These are phyloP conservation scores for Lamellibrachia satsuma DNA, from an alignment of 2,888 invertebrate species.

Conservation along the genomic window DNA sequence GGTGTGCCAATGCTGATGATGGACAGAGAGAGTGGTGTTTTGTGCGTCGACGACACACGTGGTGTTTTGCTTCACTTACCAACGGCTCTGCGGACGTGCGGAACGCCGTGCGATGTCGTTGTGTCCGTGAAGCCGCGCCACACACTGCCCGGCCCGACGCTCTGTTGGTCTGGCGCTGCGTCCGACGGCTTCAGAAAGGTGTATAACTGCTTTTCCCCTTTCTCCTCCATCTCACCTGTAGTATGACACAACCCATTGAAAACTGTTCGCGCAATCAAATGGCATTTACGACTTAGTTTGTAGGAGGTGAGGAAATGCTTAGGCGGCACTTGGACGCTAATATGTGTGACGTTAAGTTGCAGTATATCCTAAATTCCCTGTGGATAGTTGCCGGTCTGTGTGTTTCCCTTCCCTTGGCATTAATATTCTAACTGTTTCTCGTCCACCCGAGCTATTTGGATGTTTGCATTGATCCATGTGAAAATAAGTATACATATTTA, in stretches of 20 bases:
- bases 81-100: not conserved
- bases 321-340: too few species aligned
- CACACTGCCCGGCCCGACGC: not conserved
- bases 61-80: not conserved
- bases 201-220: not conserved
- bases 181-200: not conserved
- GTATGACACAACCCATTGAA: not conserved
- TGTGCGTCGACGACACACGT: not conserved
- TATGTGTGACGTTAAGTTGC: too few species aligned
- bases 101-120: constrained; percentile 10
- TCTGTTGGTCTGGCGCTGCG: not conserved
- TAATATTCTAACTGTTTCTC: too few species aligned
- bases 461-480: too few species aligned
- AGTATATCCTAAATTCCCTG: too few species aligned
- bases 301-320: too few species aligned
- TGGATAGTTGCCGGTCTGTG: too few species aligned
- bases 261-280: not conserved
- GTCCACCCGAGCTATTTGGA: too few species aligned
- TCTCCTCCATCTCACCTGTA: not conserved
- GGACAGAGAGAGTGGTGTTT: not conserved
- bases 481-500: too few species aligned
- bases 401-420: too few species aligned
- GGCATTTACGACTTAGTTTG: too few species aligned
- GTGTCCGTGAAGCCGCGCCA: constrained; percentile 6
- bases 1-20: not conserved